These are phyloP conservation scores for Arrhopalites spinosus DNA, from an alignment of 2,888 invertebrate genomes.

Conservation along the genomic window DNA sequence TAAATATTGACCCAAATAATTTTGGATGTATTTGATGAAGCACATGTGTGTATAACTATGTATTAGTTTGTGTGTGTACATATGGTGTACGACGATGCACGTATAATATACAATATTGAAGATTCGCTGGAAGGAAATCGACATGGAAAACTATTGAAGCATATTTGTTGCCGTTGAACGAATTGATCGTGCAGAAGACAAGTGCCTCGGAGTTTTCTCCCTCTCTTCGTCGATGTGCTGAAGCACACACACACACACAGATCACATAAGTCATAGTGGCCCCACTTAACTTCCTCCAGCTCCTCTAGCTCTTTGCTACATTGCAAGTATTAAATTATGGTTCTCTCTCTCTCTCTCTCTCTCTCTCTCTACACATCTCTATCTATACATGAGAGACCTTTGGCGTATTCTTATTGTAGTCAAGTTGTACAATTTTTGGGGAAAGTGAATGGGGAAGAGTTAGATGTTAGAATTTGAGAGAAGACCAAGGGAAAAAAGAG, in stretches of 20 bases:
- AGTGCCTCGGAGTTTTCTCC: slow-evolving; percentile 5
- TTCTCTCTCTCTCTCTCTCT: not conserved
- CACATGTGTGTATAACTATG: not conserved
- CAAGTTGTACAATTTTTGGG: not conserved
- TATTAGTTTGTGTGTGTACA: not conserved
- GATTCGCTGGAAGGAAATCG: not conserved
- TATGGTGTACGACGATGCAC: not conserved
- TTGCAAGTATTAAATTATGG: slow-evolving; percentile 9
- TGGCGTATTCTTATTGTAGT: slow-evolving; percentile 4
- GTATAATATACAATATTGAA: too few species aligned
- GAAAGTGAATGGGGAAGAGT: slow-evolving; percentile 5
- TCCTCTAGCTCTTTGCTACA: not conserved
- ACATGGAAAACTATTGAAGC: slow-evolving; percentile 9
- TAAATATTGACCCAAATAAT: too few species aligned
- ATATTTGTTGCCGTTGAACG: slow-evolving; percentile 23
- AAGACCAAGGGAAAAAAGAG: not conserved
- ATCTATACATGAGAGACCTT: too few species aligned
- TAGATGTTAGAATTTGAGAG: not conserved
- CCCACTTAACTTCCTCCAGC: slow-evolving; percentile 8
- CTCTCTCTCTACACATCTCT: not conserved
- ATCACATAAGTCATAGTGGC: slow-evolving; percentile 13
- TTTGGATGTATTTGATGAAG: not conserved
- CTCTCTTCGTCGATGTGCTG: not conserved
- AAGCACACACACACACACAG: not conserved
- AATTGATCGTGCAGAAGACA: slow-evolving; percentile 31